Evolutionary conservation across 2,888 invertebrate genomes (phyloP), one percentile per base, ranked within the genome.

Genomic region (Epirrita christyi): DNA sequence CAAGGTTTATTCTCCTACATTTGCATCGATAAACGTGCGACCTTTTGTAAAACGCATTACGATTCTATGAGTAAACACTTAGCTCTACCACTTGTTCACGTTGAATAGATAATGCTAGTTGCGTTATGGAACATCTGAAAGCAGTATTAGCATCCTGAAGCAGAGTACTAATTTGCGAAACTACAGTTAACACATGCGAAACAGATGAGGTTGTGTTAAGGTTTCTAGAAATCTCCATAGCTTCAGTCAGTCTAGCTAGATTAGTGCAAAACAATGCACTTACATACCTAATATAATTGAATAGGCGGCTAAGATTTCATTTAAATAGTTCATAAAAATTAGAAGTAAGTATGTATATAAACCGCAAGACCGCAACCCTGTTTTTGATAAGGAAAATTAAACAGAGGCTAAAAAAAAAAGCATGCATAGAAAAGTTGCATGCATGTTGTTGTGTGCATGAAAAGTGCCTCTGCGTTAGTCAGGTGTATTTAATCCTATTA

Each of bases 11-110:
- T 13, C 38, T 14, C 21, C n/a, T 3, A 21, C 21, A 14, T 38
- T 38, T 80, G 73, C 73, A 75, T 76, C 76, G 73, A 70, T 70
- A 75, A 76, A 73, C 72, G 72, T 70, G 71, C 56, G 73, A 68
- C 74, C 73, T 71, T 67, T 64, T 60, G 68, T 61, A 70, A 68
- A 65, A 69, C 67, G 64, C 73, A 82, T 86, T 85, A 79, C 76
- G 81, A 87, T 85, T 86, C 83, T 79, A 76, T 80, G 4, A 21
- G 21, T 21, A 78, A 76, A 77, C 67, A 72, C 72, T 57, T 73
- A 32, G 37, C 29, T 70, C 64, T 67, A 68, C 70, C 65, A 67
- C 68, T 76, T 70, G 74, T 74, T 70, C 61, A 70, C 63, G 61
- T 71, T 77, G 80, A 81, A 80, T 80, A 76, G 73, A 75, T 75